These are phyloP conservation scores for Drosophila nr. perissopoda DNA, from an alignment of 2,888 invertebrate genomes.

Conservation along the genomic window DNA sequence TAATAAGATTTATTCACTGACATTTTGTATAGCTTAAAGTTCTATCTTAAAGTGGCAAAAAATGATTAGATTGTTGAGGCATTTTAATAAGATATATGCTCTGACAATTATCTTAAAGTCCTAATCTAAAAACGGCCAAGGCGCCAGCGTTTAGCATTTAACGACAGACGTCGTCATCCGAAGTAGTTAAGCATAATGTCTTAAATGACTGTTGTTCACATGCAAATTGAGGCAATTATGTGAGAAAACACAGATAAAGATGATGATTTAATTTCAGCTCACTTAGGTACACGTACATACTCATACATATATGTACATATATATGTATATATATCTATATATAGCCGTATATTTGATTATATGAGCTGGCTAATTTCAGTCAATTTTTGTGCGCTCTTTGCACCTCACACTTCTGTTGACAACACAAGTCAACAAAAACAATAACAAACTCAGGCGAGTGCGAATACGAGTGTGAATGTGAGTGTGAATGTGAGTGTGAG, in stretches of 20 bases:
- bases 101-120: slow-evolving; percentile 20
- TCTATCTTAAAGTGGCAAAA: slow-evolving; percentile 39
- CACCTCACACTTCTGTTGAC: slow-evolving; percentile 12
- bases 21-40: slow-evolving; percentile 12
- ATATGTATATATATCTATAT: slow-evolving; percentile 39
- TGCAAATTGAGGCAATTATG: slow-evolving; percentile 77
- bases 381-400: slow-evolving; percentile 39
- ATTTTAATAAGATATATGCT: slow-evolving; percentile 43
- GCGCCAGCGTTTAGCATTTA: slow-evolving; percentile 51
- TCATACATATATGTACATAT: slow-evolving; percentile 12
- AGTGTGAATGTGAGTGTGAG: slow-evolving; percentile 1
- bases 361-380: slow-evolving; percentile 59
- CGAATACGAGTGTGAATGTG: slow-evolving; percentile 10
- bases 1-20: slow-evolving; percentile 35
- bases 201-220: slow-evolving; percentile 58
- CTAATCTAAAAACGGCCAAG: slow-evolving; percentile 48
- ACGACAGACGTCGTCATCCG: slow-evolving; percentile 24
- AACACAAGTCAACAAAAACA: slow-evolving; percentile 31
- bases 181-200: slow-evolving; percentile 30
- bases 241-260: slow-evolving; percentile 62
- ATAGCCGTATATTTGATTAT: slow-evolving; percentile 49
- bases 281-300: neutral
- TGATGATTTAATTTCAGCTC: slow-evolving; percentile 73
- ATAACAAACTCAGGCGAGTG: slow-evolving; percentile 31
- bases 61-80: slow-evolving; percentile 12